phyloP scores from a whole-genome alignment of 2,888 invertebrate species.

The Rhagonycha lutea region DNA sequence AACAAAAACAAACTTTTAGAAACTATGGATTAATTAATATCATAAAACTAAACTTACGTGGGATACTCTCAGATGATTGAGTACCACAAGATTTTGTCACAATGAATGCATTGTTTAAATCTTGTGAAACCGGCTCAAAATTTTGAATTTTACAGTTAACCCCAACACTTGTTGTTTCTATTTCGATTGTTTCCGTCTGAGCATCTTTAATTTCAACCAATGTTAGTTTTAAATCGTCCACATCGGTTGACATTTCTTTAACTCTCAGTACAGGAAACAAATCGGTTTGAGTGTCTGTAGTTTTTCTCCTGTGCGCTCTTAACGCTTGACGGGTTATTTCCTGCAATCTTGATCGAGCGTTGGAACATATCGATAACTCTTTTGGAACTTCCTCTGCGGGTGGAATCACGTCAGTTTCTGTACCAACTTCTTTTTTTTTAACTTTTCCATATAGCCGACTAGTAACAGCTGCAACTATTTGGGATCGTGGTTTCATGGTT shows the following conservation, averaged over 20 bases:
- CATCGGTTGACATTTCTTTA: conserved; percentile 63
- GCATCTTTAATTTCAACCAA: conserved; percentile 49
- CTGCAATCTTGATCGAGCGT: conserved; percentile 62
- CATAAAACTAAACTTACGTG: background rate
- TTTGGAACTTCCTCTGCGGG: conserved; percentile 35
- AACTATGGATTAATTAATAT: background rate
- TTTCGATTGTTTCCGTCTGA: conserved; percentile 51
- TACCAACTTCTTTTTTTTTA: conserved; percentile 57
- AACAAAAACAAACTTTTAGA: background rate
- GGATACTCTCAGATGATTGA: conserved; percentile 18
- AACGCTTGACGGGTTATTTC: conserved; percentile 65
- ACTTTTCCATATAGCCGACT: conserved; percentile 67
- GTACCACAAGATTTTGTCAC: conserved; percentile 31
- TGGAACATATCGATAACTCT: conserved; percentile 63
- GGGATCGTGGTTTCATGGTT: conserved; percentile 60
- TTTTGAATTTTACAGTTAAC: conserved; percentile 52
- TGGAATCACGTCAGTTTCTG: conserved; percentile 46
- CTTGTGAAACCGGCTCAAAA: conserved; percentile 7
- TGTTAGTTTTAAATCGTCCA: conserved; percentile 59
- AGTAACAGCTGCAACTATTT: conserved; percentile 74
- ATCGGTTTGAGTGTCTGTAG: conserved; percentile 64
- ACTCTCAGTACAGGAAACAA: conserved; percentile 57
- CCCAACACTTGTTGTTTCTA: conserved; percentile 56
- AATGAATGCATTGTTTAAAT: conserved; percentile 13
- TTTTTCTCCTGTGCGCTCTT: conserved; percentile 58